A percentile compares a stretch with the other conserved stretches of the same genome.
Conservation (phyloP, 2,888 invertebrate genomes). For the Cantharis nigra region DNA sequence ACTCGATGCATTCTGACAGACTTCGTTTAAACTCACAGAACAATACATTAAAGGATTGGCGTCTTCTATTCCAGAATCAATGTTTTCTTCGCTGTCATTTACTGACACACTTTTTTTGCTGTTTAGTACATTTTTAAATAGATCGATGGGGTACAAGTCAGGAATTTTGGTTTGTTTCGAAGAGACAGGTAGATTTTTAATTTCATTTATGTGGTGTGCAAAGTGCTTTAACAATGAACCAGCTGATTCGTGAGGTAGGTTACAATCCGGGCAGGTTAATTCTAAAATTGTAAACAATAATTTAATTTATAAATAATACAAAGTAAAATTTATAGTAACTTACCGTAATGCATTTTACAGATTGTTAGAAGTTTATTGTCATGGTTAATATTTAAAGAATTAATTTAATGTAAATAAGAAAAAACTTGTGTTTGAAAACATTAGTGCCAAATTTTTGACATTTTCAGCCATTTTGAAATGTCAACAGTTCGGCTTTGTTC, state of each 20-base stretch:
- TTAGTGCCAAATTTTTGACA: background rate
- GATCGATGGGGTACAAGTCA: constrained; percentile 40
- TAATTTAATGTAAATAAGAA: background rate
- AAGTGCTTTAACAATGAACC: constrained; percentile 50
- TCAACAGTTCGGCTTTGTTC: background rate
- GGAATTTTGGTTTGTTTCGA: constrained; percentile 34
- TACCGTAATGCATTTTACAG: background rate
- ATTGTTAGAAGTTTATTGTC: background rate
- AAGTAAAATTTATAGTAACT: background rate
- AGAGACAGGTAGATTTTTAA: constrained; percentile 1
- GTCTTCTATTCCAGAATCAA: constrained; percentile 4
- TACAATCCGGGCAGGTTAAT: constrained; percentile 46
- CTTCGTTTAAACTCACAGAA: constrained; percentile 18
- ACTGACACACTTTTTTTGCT: background rate
- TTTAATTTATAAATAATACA: background rate
- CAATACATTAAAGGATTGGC: constrained; percentile 6
- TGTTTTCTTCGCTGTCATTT: constrained; percentile 5
- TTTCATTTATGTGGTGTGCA: constrained; percentile 45
- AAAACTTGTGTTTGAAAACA: background rate
- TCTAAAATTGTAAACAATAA: constrained; percentile 38
- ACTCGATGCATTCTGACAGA: background rate
- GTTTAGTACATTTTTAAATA: background rate
- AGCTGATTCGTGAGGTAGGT: constrained; percentile 44
- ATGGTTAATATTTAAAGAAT: background rate
- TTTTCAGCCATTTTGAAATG: background rate